Percentiles rank a stretch among this genome's conserved stretches.
These are phyloP conservation scores for Silurus asotus DNA, from an alignment of 2,113 vertebrate genomes.

Conservation along the genomic window DNA sequence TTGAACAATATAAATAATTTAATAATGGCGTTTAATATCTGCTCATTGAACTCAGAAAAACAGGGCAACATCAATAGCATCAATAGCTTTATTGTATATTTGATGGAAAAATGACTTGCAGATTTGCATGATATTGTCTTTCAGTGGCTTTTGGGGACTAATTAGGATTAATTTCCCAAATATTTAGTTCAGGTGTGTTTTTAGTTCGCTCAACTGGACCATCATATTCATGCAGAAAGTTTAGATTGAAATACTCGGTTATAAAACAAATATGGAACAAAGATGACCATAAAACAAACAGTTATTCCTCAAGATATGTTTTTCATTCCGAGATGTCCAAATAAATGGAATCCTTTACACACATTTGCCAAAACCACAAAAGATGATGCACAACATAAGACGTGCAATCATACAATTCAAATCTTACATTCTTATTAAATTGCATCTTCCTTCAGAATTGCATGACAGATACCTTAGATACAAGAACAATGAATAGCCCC, in stretches of 20 bases:
- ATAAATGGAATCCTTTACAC: constrained; percentile 52
- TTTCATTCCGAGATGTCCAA: constrained; percentile 66
- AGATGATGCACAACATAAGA: constrained; percentile 33
- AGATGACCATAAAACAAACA: constrained; percentile 72
- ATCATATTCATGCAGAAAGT: constrained; percentile 73
- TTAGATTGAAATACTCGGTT: constrained; percentile 69
- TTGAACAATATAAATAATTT: neutral
- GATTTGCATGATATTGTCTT: constrained; percentile 16
- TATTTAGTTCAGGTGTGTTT: constrained; percentile 60
- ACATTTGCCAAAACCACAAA: constrained; percentile 26
- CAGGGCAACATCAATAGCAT: neutral
- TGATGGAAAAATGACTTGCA: constrained; percentile 18
- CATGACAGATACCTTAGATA: constrained; percentile 23
- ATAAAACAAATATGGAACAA: constrained; percentile 67
- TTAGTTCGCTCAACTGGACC: constrained; percentile 75
- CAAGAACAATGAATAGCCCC: constrained; percentile 33
- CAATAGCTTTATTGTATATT: neutral
- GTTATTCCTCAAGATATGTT: constrained; percentile 61
- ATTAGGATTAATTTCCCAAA: constrained; percentile 25
- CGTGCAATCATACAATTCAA: constrained; percentile 44
- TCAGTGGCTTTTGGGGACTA: neutral
- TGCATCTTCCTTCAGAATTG: constrained; percentile 37
- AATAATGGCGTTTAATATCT: constrained; percentile 4
- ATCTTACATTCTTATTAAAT: constrained; percentile 44
- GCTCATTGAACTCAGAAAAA: neutral